Base-by-base conservation (phyloP, 2,797 vertebrate genomes). In the Alca torda region DNA sequence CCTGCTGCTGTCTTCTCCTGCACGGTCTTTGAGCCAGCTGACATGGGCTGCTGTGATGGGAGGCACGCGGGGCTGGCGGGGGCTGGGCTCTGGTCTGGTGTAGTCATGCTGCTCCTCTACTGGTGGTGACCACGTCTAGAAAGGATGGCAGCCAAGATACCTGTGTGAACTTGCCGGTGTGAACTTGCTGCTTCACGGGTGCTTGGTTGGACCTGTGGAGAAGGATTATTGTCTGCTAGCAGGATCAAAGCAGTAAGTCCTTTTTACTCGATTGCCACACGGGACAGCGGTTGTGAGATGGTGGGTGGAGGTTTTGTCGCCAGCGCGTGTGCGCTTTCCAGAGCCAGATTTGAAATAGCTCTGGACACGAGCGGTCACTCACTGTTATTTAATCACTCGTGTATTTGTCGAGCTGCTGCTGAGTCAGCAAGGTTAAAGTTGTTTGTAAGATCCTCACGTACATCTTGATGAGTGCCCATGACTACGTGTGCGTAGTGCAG, bases 221-320 rank as follows among this genome's bases (percentile, higher is more conserved):
- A 39, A n/a, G 50, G 59, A 25, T 83, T 84, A 4, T 79, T 5
- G 0, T 65, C 30, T 35, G 13, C 80, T 77, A 51, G 75, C 30
- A 43, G 68, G 15, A 78, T 72, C 53, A 48, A 75, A 81, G 95
- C 80, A 60, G 28, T 6, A 24, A 31, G 77, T 48, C 25, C 56
- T 37, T 61, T 26, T 61, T 17, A 24, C 35, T 72, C 3, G 0
- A 5, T 5, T 10, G 4, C 35, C 1, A 0, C 2, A 4, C 0
- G 7, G 46, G 75, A 23, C n/a, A 24, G 81, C 0, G 5, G 13
- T 59, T 88, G 48, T 0, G 4, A 81, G 90, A 46, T 7, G 0
- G 63, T 20, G 68, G 43, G 60, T 76, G 60, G 64, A 72, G 68
- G 78, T 31, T 74, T 84, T 70, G 48, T 89, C 5, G 1, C 67